Conservation (phyloP, 2,113 vertebrate species). For the Edolisoma coerulescens region DNA sequence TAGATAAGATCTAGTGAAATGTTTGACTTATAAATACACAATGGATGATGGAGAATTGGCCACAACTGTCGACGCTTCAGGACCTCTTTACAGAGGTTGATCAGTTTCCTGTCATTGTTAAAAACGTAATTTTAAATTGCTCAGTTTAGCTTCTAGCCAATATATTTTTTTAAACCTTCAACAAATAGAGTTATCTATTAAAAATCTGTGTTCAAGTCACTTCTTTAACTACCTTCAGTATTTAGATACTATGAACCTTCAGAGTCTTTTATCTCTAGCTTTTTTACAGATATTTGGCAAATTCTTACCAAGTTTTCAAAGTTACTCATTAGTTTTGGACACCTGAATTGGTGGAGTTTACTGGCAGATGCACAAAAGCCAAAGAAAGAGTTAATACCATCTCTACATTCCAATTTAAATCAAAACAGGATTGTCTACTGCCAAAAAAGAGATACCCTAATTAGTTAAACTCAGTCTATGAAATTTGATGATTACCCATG, state of each 20-base stretch:
- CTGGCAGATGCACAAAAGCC: background rate
- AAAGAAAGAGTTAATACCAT: background rate
- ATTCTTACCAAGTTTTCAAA: background rate
- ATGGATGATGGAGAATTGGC: background rate
- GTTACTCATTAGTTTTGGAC: background rate
- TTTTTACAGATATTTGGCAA: background rate
- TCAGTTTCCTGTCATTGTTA: background rate
- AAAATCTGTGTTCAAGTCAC: background rate
- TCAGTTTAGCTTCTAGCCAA: background rate
- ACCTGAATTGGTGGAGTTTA: background rate
- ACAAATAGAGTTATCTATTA: background rate
- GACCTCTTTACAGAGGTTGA: background rate
- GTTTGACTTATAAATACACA: background rate
- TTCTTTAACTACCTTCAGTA: background rate
- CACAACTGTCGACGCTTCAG: background rate
- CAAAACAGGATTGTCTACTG: background rate
- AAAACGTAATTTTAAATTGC: background rate
- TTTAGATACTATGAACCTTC: background rate
- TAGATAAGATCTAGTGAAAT: background rate
- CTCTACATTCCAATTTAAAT: background rate
- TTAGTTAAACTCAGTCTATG: background rate
- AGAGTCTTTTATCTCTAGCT: background rate
- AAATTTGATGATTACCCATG: background rate
- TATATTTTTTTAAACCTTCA: background rate
- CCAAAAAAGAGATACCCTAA: background rate